A percentile compares a stretch with the other conserved stretches of the same genome.
phyloP scores from a whole-genome alignment of 1,140 invertebrate genomes.

The Ostrea edulis region DNA sequence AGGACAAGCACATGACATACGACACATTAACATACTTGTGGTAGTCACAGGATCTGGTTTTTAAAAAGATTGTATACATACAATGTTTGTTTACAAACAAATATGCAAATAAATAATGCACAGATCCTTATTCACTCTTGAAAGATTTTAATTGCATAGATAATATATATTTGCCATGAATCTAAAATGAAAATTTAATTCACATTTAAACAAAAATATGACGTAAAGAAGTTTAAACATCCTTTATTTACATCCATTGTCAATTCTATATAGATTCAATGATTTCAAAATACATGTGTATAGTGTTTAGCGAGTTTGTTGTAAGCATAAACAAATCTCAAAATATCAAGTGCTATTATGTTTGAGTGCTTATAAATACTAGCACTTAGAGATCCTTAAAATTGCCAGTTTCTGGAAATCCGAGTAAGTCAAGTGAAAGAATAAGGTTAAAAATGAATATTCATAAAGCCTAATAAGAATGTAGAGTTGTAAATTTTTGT shows the following conservation, averaged over 20 bases:
- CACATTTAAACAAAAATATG: too few relatives aligned
- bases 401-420: not conserved
- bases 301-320: too few relatives aligned
- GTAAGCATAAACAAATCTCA: not conserved
- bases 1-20: not conserved
- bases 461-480: not conserved
- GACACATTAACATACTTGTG: not conserved
- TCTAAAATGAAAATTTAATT: too few relatives aligned
- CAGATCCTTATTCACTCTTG: not conserved
- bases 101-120: not conserved
- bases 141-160: too few relatives aligned
- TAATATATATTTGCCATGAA: too few relatives aligned
- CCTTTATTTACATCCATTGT: too few relatives aligned
- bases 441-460: conserved; percentile 27
- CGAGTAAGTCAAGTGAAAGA: not conserved
- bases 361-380: conserved; percentile 1
- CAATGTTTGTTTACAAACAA: conserved; percentile 24
- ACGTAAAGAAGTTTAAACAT: too few relatives aligned
- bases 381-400: conserved; percentile 10
- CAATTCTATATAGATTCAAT: too few relatives aligned
- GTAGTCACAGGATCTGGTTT: not conserved
- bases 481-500: not conserved
- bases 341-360: not conserved
- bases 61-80: conserved; percentile 13
- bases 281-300: too few relatives aligned